Evolutionary conservation across 1,140 invertebrate species (phyloP).

Genomic region (Yoshiicerus persimilis): DNA sequence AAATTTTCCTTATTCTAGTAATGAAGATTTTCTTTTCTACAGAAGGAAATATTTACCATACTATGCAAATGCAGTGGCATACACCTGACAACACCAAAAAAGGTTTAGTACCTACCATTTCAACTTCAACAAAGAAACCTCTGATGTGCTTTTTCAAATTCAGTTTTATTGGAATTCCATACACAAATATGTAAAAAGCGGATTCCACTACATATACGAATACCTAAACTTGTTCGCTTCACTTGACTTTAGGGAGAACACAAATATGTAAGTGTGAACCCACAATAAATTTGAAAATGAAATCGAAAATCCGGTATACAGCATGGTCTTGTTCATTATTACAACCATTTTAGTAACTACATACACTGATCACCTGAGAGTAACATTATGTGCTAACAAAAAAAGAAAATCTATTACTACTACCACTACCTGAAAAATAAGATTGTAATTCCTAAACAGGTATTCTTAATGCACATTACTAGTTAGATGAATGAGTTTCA

Average conservation of each 20-base stretch:
- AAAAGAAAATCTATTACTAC: neutral
- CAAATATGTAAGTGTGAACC: neutral
- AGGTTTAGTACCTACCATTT: neutral
- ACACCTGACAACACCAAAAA: neutral
- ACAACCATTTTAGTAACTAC: neutral
- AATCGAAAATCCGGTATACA: neutral
- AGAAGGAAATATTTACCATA: neutral
- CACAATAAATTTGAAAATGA: neutral
- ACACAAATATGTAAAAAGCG: neutral
- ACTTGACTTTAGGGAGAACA: neutral
- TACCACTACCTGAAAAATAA: neutral
- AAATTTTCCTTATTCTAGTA: no score
- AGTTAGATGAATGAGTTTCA: neutral
- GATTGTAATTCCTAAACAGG: neutral
- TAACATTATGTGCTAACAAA: neutral
- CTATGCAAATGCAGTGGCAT: no score
- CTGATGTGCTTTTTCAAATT: neutral
- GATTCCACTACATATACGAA: no score
- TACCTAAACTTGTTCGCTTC: no score
- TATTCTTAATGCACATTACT: neutral
- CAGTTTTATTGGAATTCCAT: neutral
- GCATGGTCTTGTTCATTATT: no score
- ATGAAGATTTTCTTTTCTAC: neutral
- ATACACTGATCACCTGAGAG: no score
- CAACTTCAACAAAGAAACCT: neutral